These are phyloP conservation scores for Piaya cayana DNA, from an alignment of 2,113 vertebrate genomes.

Conservation along the genomic window DNA sequence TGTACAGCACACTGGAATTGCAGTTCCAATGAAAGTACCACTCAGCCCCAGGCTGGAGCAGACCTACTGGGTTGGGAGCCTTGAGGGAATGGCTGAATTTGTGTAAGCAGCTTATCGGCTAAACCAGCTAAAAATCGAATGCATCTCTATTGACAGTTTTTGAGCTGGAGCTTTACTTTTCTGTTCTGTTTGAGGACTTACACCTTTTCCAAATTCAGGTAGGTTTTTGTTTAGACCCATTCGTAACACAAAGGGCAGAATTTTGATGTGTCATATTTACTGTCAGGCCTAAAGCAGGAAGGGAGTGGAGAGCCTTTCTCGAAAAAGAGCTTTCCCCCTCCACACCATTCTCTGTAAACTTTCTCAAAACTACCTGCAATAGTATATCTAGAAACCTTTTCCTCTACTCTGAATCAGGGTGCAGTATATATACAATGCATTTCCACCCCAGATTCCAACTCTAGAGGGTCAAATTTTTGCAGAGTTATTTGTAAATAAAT, in stretches of 20 bases:
- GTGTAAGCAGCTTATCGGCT: neutral
- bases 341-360: neutral
- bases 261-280: neutral
- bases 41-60: neutral
- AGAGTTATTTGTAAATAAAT: neutral
- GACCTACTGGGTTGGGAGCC: neutral
- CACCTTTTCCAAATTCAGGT: neutral
- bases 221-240: neutral
- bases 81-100: neutral
- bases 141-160: neutral
- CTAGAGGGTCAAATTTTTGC: neutral
- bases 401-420: neutral
- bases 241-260: neutral
- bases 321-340: neutral
- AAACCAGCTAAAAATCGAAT: neutral
- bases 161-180: neutral
- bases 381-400: neutral
- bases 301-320: neutral
- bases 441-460: neutral
- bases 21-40: neutral
- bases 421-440: neutral
- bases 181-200: neutral
- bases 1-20: neutral
- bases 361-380: neutral
- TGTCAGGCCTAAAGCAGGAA: neutral